Conservation (phyloP, 2,888 invertebrate species). For the Griposia aprilina region DNA sequence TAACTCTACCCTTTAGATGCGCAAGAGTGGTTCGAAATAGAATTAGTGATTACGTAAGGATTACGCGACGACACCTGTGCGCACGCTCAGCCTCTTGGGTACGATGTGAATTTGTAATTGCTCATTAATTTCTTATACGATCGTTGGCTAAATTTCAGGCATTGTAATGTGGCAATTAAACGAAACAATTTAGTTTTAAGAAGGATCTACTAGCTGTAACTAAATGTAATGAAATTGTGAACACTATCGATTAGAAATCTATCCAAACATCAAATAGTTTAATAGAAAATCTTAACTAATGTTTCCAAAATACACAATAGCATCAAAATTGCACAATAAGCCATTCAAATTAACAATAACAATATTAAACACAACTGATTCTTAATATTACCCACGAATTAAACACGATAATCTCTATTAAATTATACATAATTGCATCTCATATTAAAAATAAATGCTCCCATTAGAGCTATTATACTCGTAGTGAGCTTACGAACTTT, state of each 20-base stretch:
- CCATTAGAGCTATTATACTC: constrained; percentile 55
- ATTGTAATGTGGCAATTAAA: constrained; percentile 48
- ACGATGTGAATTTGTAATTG: constrained; percentile 64
- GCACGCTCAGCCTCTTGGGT: constrained; percentile 57
- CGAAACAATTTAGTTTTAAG: background rate
- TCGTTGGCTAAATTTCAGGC: constrained; percentile 9
- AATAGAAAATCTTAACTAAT: too few species aligned
- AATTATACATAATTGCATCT: constrained; percentile 33
- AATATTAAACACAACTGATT: constrained; percentile 4
- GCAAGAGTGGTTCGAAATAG: constrained; percentile 61
- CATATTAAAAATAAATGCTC: constrained; percentile 48
- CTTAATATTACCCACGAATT: constrained; percentile 16
- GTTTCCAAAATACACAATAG: background rate
- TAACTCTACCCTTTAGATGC: constrained; percentile 59
- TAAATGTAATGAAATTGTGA: background rate
- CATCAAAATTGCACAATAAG: constrained; percentile 2
- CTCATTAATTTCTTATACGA: constrained; percentile 62
- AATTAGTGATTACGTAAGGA: constrained; percentile 70
- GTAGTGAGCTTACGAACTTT: constrained; percentile 74
- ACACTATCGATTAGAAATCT: background rate
- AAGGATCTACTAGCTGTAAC: background rate
- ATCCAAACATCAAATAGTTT: background rate
- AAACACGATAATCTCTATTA: constrained; percentile 35
- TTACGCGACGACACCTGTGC: constrained; percentile 64
- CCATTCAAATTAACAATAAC: constrained; percentile 33